Evolutionary conservation across 2,113 vertebrate species (phyloP).

Genomic region (Falco punctatus): DNA sequence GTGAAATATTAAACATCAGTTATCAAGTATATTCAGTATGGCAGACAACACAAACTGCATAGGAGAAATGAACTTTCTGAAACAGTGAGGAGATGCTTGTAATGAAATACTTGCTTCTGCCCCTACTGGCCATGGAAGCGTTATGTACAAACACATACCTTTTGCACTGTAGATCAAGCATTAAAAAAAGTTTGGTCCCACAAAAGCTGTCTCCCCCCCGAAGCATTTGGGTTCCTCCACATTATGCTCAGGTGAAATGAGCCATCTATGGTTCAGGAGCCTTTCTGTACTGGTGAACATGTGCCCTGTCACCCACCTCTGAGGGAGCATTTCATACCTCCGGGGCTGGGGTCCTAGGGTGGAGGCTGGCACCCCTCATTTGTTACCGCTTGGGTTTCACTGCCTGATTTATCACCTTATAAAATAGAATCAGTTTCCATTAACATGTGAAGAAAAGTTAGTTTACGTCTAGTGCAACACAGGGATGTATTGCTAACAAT

Average conservation of each 20-base stretch:
- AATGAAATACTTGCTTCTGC: not conserved
- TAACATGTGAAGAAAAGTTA: not conserved
- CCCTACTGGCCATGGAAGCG: not conserved
- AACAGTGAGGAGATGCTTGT: not conserved
- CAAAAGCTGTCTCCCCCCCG: not conserved
- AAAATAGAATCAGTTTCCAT: not conserved
- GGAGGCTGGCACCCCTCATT: not conserved
- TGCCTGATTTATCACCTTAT: not conserved
- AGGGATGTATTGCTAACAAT: not conserved
- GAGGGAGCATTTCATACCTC: not conserved
- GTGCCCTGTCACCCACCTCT: not conserved
- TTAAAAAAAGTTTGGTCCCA: not conserved
- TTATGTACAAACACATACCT: rapidly evolving
- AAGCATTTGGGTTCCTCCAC: not conserved
- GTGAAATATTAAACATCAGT: slow-evolving; percentile 24
- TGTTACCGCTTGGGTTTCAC: not conserved
- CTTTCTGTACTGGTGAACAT: not conserved
- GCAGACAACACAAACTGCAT: not conserved
- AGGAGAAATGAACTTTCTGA: not conserved
- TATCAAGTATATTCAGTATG: not conserved
- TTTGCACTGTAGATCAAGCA: not conserved
- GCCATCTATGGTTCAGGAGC: not conserved
- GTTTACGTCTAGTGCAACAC: not conserved
- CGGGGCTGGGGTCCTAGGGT: not conserved
- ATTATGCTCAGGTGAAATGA: not conserved